Base-by-base conservation (phyloP, 2,797 vertebrate species). In the Bradypodion ventrale region DNA sequence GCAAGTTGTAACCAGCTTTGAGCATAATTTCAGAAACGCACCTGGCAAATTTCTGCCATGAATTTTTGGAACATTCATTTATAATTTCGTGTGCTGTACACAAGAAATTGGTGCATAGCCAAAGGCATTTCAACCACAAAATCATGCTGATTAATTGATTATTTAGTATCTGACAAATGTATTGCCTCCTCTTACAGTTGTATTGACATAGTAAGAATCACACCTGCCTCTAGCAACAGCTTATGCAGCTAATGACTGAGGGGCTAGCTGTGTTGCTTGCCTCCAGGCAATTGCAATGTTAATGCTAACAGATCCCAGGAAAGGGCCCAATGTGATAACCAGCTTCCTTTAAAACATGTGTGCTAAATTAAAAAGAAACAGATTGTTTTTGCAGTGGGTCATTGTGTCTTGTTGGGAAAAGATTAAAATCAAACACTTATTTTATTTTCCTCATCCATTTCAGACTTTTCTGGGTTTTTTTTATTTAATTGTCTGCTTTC, bases 261-360 rank as follows among this genome's bases (percentile, higher is more conserved):
- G 70, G 76, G 52, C 69, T 29, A 68, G 52, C 69, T 29, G 7
- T 7, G 35, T 23, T 21, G 19, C 40, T 75, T 56, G 78, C 52
- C 29, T 21, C 29, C 62, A 5, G 78, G 37, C 73, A 13, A 80
- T n/a, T 5, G 23, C 62, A 63, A 81, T 42, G 63, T 76, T 62
- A 80, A 59, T 23, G 19, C 6, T 80, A 75, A 62, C 69, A 69
- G 27, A 75, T 75, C 63, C 73, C 78, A 81, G 49, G 68, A 81
- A 81, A 75, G 69, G 65, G 15, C 78, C 46, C 23, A 1, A n/a
- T 70, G 72, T 75, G 73, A 49, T 69, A 60, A 60, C 52, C 49
- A 80, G 78, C 29, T 69, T 46, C 56, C 62, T 62, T 80, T 75
- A 42, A 49, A 85, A n/a, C 70, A 68, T 74, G 40, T 75, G 63